These are phyloP conservation scores for Tetragonisca angustula DNA, from an alignment of 2,888 invertebrate genomes.

Conservation along the genomic window DNA sequence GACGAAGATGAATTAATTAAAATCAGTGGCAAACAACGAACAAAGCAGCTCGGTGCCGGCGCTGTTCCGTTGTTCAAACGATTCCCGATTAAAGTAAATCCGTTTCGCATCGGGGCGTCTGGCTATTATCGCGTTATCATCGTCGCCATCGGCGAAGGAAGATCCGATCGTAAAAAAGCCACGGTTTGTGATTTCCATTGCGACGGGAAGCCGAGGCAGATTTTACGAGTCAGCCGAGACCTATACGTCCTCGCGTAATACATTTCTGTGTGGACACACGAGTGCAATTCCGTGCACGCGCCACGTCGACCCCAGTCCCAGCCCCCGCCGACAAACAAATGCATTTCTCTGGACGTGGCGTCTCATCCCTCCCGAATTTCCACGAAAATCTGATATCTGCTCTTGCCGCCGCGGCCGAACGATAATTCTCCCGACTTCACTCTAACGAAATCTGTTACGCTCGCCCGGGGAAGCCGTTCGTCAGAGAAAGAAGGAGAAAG, in stretches of 20 bases:
- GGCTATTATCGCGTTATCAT: not conserved
- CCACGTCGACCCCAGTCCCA: not conserved
- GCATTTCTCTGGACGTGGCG: slow-evolving; percentile 18
- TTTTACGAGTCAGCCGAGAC: slow-evolving; percentile 22
- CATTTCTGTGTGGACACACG: slow-evolving; percentile 13
- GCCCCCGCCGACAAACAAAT: slow-evolving; percentile 30
- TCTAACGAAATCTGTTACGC: not conserved
- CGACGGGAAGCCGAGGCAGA: not conserved
- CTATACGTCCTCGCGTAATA: slow-evolving; percentile 13
- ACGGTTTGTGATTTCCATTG: not conserved
- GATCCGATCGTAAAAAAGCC: not conserved
- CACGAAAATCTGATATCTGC: slow-evolving; percentile 31
- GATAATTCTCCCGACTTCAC: not conserved
- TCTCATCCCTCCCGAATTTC: slow-evolving; percentile 40
- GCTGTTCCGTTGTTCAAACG: not conserved
- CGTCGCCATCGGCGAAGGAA: not conserved
- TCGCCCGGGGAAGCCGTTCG: not conserved
- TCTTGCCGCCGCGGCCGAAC: not conserved
- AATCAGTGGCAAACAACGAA: slow-evolving; percentile 17
- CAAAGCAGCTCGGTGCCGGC: not conserved
- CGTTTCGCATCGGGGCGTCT: not conserved
- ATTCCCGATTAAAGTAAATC: slow-evolving; percentile 2
- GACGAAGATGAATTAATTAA: slow-evolving; percentile 43
- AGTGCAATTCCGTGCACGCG: slow-evolving; percentile 44
- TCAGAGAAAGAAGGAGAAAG: not conserved